Base-by-base conservation (phyloP, 2,797 vertebrate species). In the Diplodus sargus region DNA sequence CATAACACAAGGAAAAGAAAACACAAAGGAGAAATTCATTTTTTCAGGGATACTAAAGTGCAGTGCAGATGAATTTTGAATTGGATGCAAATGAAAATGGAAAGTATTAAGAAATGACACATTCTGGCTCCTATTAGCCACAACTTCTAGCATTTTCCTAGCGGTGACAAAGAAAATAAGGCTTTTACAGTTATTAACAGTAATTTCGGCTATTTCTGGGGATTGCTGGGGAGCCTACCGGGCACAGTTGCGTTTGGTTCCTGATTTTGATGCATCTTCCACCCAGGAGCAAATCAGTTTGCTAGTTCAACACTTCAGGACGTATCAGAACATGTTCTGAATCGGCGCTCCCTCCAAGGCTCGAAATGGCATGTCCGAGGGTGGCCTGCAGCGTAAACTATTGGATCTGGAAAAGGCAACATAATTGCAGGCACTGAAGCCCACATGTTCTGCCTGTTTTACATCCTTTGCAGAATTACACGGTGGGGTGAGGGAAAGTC, bases 41-140 rank as follows among this genome's bases (percentile, higher is more conserved):
- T 82, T 81, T 76, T 77, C 64, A 42, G 53, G 70, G 74, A 79
- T 69, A 62, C 57, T 52, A 82, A 91, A 90, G 88, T 91, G 87
- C 81, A 78, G 77, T 47, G 54, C 74, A 84, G 82, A 90, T 90
- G 82, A 87, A 76, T 86, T 85, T 77, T 68, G 82, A 91, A 90
- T 88, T 87, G 85, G 74, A 81, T 79, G 87, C 70, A 90, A 89
- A 92, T 91, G 90, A 91, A 91, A 91, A 93, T 91, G 86, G 85
- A 85, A 90, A 88, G 83, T 87, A 79, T 79, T 74, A 81, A 81
- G 68, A 87, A 90, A 82, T 80, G 47, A 49, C 76, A 70, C 74
- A 85, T 92, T 87, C 82, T 76, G 68, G 18, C 69, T 83, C 68
- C 82, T 90, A 74, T 85, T 91, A 91, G 54, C 52, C 30, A 49